A percentile compares a stretch with the other conserved stretches of the same genome.
Conservation (phyloP, 2,888 invertebrate genomes). For the Oligia fasciuncula region DNA sequence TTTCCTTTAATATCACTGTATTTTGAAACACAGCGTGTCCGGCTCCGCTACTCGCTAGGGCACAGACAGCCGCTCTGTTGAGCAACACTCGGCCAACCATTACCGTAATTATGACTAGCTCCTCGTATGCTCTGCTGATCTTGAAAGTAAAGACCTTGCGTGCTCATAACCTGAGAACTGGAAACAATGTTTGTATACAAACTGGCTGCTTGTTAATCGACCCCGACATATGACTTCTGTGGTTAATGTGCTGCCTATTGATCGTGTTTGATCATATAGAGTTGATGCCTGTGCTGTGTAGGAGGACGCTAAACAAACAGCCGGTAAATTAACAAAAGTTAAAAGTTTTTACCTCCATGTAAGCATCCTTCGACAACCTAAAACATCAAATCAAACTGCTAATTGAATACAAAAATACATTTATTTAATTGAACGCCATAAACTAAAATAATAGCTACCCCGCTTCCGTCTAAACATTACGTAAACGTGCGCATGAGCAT, state of each 20-base stretch:
- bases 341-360: conserved; percentile 7
- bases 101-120: conserved; percentile 87
- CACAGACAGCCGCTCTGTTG: conserved; percentile 72
- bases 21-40: conserved; percentile 81
- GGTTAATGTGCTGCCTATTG: conserved; percentile 22
- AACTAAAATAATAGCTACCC: conserved; percentile 57
- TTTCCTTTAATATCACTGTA: conserved; percentile 71
- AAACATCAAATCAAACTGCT: conserved; percentile 49
- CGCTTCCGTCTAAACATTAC: conserved; percentile 63
- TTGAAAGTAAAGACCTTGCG: conserved; percentile 90
- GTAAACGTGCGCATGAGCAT: conserved; percentile 45
- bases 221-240: conserved; percentile 39
- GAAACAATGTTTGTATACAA: conserved; percentile 84
- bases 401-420: conserved; percentile 57
- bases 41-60: conserved; percentile 60
- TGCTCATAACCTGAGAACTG: conserved; percentile 81
- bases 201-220: conserved; percentile 68
- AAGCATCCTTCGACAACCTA: conserved; percentile 18
- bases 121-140: conserved; percentile 87
- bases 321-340: conserved; percentile 2
- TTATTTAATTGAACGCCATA: conserved; percentile 56
- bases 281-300: background rate
- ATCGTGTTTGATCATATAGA: conserved; percentile 2
- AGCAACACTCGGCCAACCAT: conserved; percentile 80
- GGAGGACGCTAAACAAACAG: conserved; percentile 3